Conservation (phyloP, 1,140 invertebrate species). For the Zaprionus kolodkinae region DNA sequence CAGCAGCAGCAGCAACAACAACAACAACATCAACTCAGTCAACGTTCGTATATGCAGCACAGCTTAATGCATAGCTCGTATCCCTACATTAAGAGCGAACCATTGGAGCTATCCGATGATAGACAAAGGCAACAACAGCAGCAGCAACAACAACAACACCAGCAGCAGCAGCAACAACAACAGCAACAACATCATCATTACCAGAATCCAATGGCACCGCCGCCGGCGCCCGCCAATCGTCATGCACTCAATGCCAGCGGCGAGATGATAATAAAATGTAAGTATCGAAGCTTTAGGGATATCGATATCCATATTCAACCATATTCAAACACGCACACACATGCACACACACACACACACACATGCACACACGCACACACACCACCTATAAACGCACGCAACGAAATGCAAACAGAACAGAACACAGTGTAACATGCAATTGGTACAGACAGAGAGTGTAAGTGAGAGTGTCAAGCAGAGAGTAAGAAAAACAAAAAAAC, state of each 20-base stretch:
- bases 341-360: constrained; percentile 10
- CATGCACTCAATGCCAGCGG: constrained; percentile 40
- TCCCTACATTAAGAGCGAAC: constrained; percentile 74
- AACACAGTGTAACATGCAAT: constrained; percentile 34
- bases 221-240: constrained; percentile 60
- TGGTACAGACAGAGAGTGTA: constrained; percentile 27
- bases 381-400: constrained; percentile 8
- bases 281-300: constrained; percentile 53
- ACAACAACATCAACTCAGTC: constrained; percentile 46
- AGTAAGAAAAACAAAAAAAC: background rate
- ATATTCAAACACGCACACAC: constrained; percentile 10
- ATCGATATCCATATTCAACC: constrained; percentile 40
- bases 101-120: constrained; percentile 50
- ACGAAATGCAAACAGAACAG: constrained; percentile 27
- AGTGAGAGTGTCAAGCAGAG: constrained; percentile 9
- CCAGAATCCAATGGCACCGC: constrained; percentile 67
- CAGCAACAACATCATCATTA: constrained; percentile 34
- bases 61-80: constrained; percentile 60
- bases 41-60: constrained; percentile 65
- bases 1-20: constrained; percentile 37
- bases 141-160: constrained; percentile 37
- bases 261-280: constrained; percentile 77
- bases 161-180: constrained; percentile 37
- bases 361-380: constrained; percentile 26
- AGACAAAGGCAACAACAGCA: constrained; percentile 41